Base-by-base conservation (phyloP, 2,113 vertebrate genomes). In the Zootoca vivipara region DNA sequence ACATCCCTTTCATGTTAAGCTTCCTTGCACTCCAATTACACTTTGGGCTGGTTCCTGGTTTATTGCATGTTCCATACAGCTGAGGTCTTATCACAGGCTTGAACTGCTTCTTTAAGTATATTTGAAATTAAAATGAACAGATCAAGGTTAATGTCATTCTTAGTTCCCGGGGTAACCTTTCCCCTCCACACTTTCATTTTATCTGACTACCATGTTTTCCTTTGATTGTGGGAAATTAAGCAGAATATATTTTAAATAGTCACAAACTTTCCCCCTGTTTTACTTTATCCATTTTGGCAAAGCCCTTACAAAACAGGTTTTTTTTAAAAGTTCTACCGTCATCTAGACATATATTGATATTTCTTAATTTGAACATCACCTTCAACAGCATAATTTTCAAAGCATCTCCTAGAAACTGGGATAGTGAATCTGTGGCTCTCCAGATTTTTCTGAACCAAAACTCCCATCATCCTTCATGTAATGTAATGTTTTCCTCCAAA, bases 21-120 rank as follows among this genome's bases (percentile, higher is more conserved):
- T 24, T 82, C 8, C n/a, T 0, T 46, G 5, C 18, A 56, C 1
- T 83, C 0, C 7, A 69, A 52, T 35, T 89, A 35, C 15, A n/a
- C 65, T 85, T 90, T 82, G 62, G 13, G 0, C 7, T 58, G 38
- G 35, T 75, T 92, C 90, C 5, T 91, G 75, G 74, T 88, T 90
- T 35, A 62, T 12, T 4, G 0, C 1, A 74, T 20, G 2, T 18
- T 83, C n/a, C 30, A 40, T 88, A 89, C 0, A 88, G 88, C 81
- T 3, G 24, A 28, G 0, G 1, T 87, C 8, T 52, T 58, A 28
- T 7, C 3, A 3, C 20, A 87, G 9, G 69, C 77, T 1, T 86
- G n/a, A 7, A 2, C 0, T 81, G 1, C 26, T 62, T 72, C 1
- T 33, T 80, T 78, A 78, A 69, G n/a, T 78, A 22, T 3, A 33